Conservation (phyloP, 2,797 vertebrate species). For the Momotus momota region DNA sequence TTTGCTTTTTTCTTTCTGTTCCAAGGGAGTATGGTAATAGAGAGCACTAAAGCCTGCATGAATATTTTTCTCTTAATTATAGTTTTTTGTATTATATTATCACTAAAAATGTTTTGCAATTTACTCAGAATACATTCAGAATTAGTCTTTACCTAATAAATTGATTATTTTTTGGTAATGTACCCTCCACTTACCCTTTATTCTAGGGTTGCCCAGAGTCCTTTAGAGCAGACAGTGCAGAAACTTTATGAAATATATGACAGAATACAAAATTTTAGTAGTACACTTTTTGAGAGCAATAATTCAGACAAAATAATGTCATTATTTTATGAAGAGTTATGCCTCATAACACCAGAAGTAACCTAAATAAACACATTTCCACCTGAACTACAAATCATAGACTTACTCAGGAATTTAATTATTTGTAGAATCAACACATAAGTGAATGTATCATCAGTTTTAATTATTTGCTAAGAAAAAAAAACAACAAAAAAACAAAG, state of each 20-base stretch:
- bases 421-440: not conserved
- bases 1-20: not conserved
- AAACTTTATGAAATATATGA: not conserved
- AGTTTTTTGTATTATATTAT: not conserved
- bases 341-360: not conserved
- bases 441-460: not conserved
- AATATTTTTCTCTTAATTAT: not conserved
- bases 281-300: not conserved
- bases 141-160: not conserved
- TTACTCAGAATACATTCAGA: not conserved
- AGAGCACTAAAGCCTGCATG: not conserved
- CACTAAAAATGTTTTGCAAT: not conserved
- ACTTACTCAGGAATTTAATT: not conserved
- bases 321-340: not conserved
- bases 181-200: rapidly evolving
- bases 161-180: not conserved
- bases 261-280: not conserved
- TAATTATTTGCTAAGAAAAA: not conserved
- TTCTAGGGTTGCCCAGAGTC: not conserved
- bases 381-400: not conserved
- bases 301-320: not conserved
- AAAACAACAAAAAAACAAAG: not conserved
- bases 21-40: not conserved
- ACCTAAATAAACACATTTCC: not conserved
- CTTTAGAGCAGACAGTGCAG: not conserved